phyloP scores from a whole-genome alignment of 2,797 vertebrate species.

The Clangula hyemalis region DNA sequence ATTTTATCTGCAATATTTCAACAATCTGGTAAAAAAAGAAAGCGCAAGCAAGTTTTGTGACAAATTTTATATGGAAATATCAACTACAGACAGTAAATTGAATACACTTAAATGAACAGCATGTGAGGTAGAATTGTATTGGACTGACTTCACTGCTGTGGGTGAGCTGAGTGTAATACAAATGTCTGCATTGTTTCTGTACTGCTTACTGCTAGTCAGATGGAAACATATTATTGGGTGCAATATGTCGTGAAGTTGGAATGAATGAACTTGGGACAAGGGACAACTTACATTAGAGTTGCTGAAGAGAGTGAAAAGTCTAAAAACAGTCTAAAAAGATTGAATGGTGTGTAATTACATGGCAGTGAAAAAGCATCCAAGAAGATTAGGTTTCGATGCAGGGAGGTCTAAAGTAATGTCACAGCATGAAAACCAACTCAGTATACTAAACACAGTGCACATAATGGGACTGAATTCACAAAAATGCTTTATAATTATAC shows the following conservation, averaged over 20 bases:
- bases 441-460: background rate
- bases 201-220: background rate
- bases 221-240: background rate
- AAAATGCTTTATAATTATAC: background rate
- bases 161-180: background rate
- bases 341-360: conserved; percentile 40
- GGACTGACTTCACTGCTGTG: background rate
- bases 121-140: background rate
- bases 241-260: background rate
- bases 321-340: conserved; percentile 4
- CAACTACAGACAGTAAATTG: background rate
- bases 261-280: background rate
- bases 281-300: conserved; percentile 23
- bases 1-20: background rate
- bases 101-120: background rate
- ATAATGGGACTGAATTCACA: background rate
- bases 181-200: background rate
- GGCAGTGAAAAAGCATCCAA: background rate
- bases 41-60: background rate
- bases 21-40: background rate
- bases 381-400: conserved; percentile 7
- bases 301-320: background rate
- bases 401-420: conserved; percentile 4
- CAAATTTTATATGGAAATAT: background rate
- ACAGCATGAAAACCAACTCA: background rate